phyloP scores from a whole-genome alignment of 2,888 invertebrate genomes.

The Dolomedes plantarius region DNA sequence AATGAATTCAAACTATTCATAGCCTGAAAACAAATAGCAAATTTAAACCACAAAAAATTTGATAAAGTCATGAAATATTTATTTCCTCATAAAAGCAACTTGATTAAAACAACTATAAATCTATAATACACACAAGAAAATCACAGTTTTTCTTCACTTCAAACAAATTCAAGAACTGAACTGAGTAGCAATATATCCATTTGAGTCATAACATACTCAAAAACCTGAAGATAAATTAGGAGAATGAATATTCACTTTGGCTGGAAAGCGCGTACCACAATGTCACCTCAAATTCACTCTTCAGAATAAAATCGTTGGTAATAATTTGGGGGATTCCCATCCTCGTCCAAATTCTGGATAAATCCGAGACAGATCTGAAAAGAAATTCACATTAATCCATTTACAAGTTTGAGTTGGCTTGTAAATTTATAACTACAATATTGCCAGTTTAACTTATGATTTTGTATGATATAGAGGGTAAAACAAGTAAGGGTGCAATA shows the following conservation, averaged over 20 bases:
- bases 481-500: too few relatives aligned
- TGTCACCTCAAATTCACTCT: constrained; percentile 95
- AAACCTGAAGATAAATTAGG: constrained; percentile 76
- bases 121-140: not conserved
- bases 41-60: too few relatives aligned
- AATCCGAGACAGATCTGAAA: constrained; percentile 94
- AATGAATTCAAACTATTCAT: too few relatives aligned
- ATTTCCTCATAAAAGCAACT: too few relatives aligned
- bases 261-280: constrained; percentile 89
- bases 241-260: constrained; percentile 82
- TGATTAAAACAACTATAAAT: too few relatives aligned
- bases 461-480: too few relatives aligned
- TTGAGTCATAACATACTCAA: constrained; percentile 73
- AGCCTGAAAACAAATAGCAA: too few relatives aligned
- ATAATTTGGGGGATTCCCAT: constrained; percentile 84
- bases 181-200: constrained; percentile 71
- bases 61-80: too few relatives aligned
- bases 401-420: too few relatives aligned
- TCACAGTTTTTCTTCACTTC: not conserved
- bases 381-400: too few relatives aligned
- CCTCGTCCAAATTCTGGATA: constrained; percentile 85
- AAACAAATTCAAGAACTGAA: constrained; percentile 37
- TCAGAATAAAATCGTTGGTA: constrained; percentile 86
- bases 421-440: too few relatives aligned
- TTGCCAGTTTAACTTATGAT: too few relatives aligned